phyloP scores from a whole-genome alignment of 2,113 vertebrate genomes.

The Etheostoma spectabile region DNA sequence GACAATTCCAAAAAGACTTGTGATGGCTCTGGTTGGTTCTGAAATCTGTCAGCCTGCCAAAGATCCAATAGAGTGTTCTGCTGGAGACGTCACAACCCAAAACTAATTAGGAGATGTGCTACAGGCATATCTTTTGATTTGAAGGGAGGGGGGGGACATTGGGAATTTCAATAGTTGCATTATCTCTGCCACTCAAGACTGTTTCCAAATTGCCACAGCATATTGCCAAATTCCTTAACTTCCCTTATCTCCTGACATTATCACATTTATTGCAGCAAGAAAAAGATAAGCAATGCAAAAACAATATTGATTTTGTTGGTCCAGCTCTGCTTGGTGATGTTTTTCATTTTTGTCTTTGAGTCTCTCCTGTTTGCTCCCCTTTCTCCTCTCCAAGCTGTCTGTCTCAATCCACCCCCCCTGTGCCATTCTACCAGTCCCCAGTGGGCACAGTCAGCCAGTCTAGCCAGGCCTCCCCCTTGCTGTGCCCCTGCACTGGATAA shows the following conservation, averaged over 20 bases:
- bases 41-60: constrained; percentile 45
- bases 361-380: constrained; percentile 42
- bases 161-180: constrained; percentile 29
- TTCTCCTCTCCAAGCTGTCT: constrained; percentile 46
- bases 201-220: constrained; percentile 44
- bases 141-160: constrained; percentile 18
- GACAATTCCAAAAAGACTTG: constrained; percentile 3
- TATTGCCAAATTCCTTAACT: constrained; percentile 51
- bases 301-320: constrained; percentile 30
- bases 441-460: constrained; percentile 81
- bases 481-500: constrained; percentile 77
- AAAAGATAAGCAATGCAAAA: constrained; percentile 34
- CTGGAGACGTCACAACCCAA: constrained; percentile 45
- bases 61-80: constrained; percentile 36
- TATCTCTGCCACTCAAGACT: constrained; percentile 51
- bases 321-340: constrained; percentile 13
- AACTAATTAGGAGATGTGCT: constrained; percentile 56
- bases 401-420: constrained; percentile 60
- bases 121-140: constrained; percentile 57
- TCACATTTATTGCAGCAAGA: constrained; percentile 26
- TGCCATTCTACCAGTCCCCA: constrained; percentile 78
- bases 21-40: constrained; percentile 22
- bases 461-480: constrained; percentile 76
- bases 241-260: constrained; percentile 41
- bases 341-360: constrained; percentile 34